These are phyloP conservation scores for Salminus brasiliensis DNA, from an alignment of 2,113 vertebrate genomes.

Conservation along the genomic window DNA sequence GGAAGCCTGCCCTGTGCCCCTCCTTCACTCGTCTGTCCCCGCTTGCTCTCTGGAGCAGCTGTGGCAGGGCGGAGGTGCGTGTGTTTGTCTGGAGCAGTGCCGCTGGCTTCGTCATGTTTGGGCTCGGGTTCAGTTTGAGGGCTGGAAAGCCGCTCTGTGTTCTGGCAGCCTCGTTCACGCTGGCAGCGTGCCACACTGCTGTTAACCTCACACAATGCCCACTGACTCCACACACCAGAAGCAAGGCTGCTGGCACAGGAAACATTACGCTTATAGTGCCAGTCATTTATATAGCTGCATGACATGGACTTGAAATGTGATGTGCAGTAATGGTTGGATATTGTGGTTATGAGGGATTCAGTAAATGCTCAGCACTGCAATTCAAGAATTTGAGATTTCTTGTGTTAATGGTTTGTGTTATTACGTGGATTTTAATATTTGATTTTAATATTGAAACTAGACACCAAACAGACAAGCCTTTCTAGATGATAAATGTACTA, in stretches of 20 bases:
- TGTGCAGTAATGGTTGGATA: background rate
- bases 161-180: constrained; percentile 13
- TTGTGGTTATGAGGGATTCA: background rate
- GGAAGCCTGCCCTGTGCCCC: background rate
- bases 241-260: constrained; percentile 11
- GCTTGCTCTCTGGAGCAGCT: constrained; percentile 9
- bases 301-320: background rate
- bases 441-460: too few relatives aligned
- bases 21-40: background rate
- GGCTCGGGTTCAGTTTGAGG: constrained; percentile 9
- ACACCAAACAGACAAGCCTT: too few relatives aligned
- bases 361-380: too few relatives aligned
- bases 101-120: constrained; percentile 1
- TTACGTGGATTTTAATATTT: too few relatives aligned
- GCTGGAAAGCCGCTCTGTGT: constrained; percentile 3
- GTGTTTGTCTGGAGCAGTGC: background rate
- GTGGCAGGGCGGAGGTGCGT: background rate
- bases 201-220: constrained; percentile 34
- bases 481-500: too few relatives aligned
- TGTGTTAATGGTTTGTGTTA: too few relatives aligned
- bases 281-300: background rate
- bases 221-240: constrained; percentile 12
- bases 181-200: constrained; percentile 20
- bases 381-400: too few relatives aligned
- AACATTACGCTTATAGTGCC: background rate